Conservation (phyloP, 1,140 invertebrate species). For the Drosophila littoralis region DNA sequence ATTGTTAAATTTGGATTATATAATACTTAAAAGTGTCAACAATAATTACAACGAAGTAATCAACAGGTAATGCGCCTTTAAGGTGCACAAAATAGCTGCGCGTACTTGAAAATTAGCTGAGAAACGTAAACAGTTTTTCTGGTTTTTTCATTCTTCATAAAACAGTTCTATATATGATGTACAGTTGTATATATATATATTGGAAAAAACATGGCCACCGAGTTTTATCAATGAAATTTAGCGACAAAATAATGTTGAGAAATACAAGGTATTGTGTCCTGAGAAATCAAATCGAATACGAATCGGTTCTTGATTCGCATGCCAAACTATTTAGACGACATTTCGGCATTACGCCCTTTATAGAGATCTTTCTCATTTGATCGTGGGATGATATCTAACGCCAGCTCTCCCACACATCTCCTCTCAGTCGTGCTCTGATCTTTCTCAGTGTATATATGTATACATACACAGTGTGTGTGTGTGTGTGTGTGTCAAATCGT, state of each 20-base stretch:
- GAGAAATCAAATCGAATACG: conserved; percentile 1
- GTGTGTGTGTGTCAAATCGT: conserved; percentile 35
- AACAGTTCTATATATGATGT: conserved; percentile 5
- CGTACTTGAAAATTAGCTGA: conserved; percentile 36
- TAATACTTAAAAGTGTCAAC: conserved; percentile 60
- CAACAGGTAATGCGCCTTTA: conserved; percentile 1
- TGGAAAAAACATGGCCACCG: conserved; percentile 49
- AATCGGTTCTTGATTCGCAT: conserved; percentile 4
- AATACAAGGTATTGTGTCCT: conserved; percentile 1
- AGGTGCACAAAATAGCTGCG: conserved; percentile 13
- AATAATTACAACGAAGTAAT: conserved; percentile 28
- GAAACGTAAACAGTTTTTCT: conserved; percentile 32
- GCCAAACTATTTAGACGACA: conserved; percentile 26
- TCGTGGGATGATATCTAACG: conserved; percentile 43
- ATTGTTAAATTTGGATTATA: conserved; percentile 56
- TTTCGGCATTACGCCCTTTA: conserved; percentile 45
- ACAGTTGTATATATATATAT: conserved; percentile 18
- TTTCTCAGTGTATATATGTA: too few relatives aligned
- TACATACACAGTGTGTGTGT: too few relatives aligned
- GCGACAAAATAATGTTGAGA: neutral
- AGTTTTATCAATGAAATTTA: conserved; percentile 66
- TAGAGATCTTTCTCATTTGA: conserved; percentile 15
- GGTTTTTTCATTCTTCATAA: conserved; percentile 10
- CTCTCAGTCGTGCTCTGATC: too few relatives aligned
- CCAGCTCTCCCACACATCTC: conserved; percentile 8